These are phyloP conservation scores for Parnassius mnemosyne DNA, from an alignment of 2,888 invertebrate genomes.

Conservation along the genomic window DNA sequence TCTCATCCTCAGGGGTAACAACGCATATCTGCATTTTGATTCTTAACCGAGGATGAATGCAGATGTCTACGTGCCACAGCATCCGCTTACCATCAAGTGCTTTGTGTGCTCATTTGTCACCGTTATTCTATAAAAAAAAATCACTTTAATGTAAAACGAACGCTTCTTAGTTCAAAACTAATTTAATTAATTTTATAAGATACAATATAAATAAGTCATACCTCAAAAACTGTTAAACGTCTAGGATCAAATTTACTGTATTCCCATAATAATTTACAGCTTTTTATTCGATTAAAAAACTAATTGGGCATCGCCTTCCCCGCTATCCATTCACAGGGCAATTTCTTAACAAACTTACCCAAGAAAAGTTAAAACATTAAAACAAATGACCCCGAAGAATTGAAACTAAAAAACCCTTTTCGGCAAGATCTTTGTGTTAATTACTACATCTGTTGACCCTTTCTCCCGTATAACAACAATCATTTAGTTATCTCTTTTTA, in stretches of 20 bases:
- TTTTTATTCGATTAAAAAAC: constrained; percentile 40
- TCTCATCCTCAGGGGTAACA: too few relatives aligned
- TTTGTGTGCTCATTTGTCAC: too few relatives aligned
- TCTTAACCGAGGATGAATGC: too few relatives aligned
- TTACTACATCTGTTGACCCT: constrained; percentile 47
- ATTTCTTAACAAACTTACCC: constrained; percentile 57
- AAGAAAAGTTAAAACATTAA: constrained; percentile 51
- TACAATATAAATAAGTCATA: background rate
- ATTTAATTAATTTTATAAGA: too few relatives aligned
- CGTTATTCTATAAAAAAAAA: too few relatives aligned
- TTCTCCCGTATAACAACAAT: constrained; percentile 27
- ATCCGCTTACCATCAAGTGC: too few relatives aligned
- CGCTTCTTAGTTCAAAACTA: too few relatives aligned
- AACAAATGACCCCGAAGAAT: constrained; percentile 60
- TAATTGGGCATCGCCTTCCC: constrained; percentile 42
- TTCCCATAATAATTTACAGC: constrained; percentile 38
- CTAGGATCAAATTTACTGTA: constrained; percentile 23
- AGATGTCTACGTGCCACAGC: too few relatives aligned
- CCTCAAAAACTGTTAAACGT: background rate
- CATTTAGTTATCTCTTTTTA: constrained; percentile 30
- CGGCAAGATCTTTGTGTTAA: constrained; percentile 76
- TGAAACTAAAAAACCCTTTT: constrained; percentile 60
- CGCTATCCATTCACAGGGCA: constrained; percentile 36
- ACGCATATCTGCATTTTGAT: too few relatives aligned
- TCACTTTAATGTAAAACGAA: too few relatives aligned